Evolutionary conservation across 2,113 vertebrate genomes (phyloP).

Genomic region (Hymenochirus boettgeri): DNA sequence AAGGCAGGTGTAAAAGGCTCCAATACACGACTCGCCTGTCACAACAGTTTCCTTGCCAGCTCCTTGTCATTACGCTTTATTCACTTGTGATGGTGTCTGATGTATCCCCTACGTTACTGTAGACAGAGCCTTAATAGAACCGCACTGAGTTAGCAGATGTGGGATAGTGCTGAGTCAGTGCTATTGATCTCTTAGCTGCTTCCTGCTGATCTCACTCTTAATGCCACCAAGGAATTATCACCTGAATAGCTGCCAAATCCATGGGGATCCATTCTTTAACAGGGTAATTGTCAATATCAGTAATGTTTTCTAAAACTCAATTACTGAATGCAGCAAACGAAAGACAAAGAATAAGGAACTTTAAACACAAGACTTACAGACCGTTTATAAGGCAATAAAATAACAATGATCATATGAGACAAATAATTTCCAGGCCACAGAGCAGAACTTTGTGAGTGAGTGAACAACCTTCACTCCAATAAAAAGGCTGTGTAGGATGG

Average conservation of each 20-base stretch:
- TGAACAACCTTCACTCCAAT: too few relatives aligned
- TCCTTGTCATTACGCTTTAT: background rate
- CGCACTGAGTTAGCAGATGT: conserved; percentile 8
- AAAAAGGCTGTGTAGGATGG: too few relatives aligned
- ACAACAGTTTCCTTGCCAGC: background rate
- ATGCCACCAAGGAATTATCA: conserved; percentile 34
- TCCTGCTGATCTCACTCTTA: conserved; percentile 35
- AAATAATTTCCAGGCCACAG: too few relatives aligned
- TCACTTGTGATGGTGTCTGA: background rate
- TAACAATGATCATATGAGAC: too few relatives aligned
- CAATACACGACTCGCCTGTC: background rate
- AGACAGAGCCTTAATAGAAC: conserved; percentile 4
- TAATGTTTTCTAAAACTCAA: conserved; percentile 32
- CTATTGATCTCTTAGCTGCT: conserved; percentile 31
- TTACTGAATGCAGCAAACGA: conserved; percentile 21
- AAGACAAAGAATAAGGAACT: too few relatives aligned
- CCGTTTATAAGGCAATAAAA: too few relatives aligned
- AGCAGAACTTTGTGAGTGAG: too few relatives aligned
- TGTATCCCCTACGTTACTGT: conserved; percentile 5
- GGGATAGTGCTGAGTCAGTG: conserved; percentile 26
- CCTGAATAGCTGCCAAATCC: conserved; percentile 34
- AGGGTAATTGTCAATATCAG: conserved; percentile 27
- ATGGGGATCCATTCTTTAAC: conserved; percentile 29
- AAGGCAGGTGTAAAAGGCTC: background rate
- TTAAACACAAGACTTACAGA: too few relatives aligned